Conservation (phyloP, 2,113 vertebrate species). For the Candoia aspera region DNA sequence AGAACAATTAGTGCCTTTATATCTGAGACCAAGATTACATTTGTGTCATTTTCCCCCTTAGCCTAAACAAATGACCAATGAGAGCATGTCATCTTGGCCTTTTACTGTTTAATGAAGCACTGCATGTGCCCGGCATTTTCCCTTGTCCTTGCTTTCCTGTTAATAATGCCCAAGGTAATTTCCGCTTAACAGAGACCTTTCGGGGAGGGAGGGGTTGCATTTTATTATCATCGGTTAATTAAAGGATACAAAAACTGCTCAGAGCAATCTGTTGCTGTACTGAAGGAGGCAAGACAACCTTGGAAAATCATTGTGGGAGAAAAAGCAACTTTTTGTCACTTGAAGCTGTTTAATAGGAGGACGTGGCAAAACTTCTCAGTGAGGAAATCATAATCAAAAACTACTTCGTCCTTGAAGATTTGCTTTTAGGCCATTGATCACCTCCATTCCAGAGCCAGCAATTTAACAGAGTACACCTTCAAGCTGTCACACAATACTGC, state of each 20-base stretch:
- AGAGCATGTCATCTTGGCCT: slow-evolving; percentile 67
- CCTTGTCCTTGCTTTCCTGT: slow-evolving; percentile 45
- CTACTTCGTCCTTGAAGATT: neutral
- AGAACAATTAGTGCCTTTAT: slow-evolving; percentile 31
- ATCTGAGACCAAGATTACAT: slow-evolving; percentile 16
- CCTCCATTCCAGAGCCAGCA: neutral
- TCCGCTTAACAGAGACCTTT: slow-evolving; percentile 56
- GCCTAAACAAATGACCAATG: slow-evolving; percentile 51
- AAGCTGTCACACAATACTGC: neutral
- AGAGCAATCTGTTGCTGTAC: slow-evolving; percentile 14
- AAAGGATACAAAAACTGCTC: slow-evolving; percentile 32
- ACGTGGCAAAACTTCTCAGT: neutral
- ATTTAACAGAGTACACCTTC: neutral
- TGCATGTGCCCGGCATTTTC: slow-evolving; percentile 49
- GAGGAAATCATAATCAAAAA: neutral
- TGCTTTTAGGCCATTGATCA: neutral
- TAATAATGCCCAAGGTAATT: slow-evolving; percentile 49
- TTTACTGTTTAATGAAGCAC: slow-evolving; percentile 59
- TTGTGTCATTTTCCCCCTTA: slow-evolving; percentile 11
- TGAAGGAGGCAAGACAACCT: slow-evolving; percentile 27
- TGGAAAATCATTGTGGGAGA: neutral
- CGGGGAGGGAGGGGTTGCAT: neutral
- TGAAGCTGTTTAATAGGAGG: slow-evolving; percentile 6
- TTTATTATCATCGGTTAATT: slow-evolving; percentile 48
- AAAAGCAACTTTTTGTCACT: slow-evolving; percentile 6